phyloP scores from a whole-genome alignment of 2,888 invertebrate species.

The Cosmia pyralina region DNA sequence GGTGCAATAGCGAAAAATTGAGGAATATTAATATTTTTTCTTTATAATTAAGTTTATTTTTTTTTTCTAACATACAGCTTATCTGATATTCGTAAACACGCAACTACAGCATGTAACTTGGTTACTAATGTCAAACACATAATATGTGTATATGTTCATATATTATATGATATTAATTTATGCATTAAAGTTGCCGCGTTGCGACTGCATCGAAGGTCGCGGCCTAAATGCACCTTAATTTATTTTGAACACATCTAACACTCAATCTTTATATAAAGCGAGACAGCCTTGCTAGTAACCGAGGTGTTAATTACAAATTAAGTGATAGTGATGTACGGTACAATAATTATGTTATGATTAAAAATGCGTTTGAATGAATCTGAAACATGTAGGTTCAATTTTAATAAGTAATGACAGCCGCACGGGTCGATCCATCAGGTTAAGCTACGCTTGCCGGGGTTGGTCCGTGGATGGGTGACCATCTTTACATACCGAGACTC shows the following conservation, averaged over 20 bases:
- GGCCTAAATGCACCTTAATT: slow-evolving; percentile 62
- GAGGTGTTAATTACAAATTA: slow-evolving; percentile 28
- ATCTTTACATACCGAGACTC: too few species aligned
- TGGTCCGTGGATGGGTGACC: too few species aligned
- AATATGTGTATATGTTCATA: too few species aligned
- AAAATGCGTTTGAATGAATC: neutral
- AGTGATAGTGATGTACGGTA: slow-evolving; percentile 1
- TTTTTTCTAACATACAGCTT: neutral
- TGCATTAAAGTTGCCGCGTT: slow-evolving; percentile 36
- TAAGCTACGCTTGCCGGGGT: too few species aligned
- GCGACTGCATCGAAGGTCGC: slow-evolving; percentile 51
- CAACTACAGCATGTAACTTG: neutral
- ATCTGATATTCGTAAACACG: slow-evolving; percentile 11
- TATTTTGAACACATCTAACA: slow-evolving; percentile 46
- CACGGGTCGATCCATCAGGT: too few species aligned
- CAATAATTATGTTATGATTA: neutral
- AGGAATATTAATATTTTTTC: neutral
- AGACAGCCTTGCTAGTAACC: slow-evolving; percentile 21
- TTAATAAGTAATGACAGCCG: too few species aligned
- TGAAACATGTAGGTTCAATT: neutral
- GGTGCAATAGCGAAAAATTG: neutral
- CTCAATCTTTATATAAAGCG: slow-evolving; percentile 11
- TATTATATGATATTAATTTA: slow-evolving; percentile 31
- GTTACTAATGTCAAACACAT: too few species aligned
- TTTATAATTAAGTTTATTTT: neutral